A percentile compares a stretch with the other conserved stretches of the same genome.
Evolutionary conservation across 1,140 invertebrate species (phyloP).

Genomic region (Aphelinus atriplicis): DNA sequence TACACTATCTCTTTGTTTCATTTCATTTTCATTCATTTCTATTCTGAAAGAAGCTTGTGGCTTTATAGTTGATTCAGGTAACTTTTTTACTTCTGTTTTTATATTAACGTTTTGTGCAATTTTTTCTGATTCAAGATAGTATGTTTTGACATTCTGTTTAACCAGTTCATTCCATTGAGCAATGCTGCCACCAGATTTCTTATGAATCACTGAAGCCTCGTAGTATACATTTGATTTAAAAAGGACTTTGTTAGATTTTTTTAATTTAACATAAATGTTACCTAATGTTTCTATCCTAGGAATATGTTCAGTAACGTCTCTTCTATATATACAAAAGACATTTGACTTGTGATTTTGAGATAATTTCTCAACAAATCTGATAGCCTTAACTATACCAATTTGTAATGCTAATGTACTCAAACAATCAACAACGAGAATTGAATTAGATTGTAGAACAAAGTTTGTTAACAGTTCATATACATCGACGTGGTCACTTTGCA

Average conservation of each 20-base stretch:
- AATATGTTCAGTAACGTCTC: slow-evolving; percentile 54
- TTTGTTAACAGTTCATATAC: slow-evolving; percentile 46
- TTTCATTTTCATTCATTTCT: slow-evolving; percentile 58
- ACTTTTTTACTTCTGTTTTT: slow-evolving; percentile 39
- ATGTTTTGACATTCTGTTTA: slow-evolving; percentile 50
- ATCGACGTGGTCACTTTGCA: slow-evolving; percentile 46
- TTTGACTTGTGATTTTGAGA: slow-evolving; percentile 45
- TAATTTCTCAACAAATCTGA: slow-evolving; percentile 55
- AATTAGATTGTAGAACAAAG: slow-evolving; percentile 38
- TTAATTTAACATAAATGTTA: slow-evolving; percentile 54
- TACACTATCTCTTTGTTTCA: slow-evolving; percentile 55
- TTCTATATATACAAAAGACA: slow-evolving; percentile 59
- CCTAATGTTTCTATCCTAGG: slow-evolving; percentile 58
- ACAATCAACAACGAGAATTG: slow-evolving; percentile 56
- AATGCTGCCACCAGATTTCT: slow-evolving; percentile 52
- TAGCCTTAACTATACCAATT: slow-evolving; percentile 50
- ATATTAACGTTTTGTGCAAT: slow-evolving; percentile 26
- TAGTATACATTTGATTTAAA: slow-evolving; percentile 50
- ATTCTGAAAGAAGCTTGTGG: slow-evolving; percentile 57
- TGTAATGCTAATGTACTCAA: slow-evolving; percentile 54
- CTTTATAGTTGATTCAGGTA: slow-evolving; percentile 32
- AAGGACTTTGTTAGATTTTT: slow-evolving; percentile 35
- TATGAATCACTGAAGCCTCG: slow-evolving; percentile 43
- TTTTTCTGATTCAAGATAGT: slow-evolving; percentile 45
- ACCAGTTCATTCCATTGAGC: slow-evolving; percentile 50